phyloP scores from a whole-genome alignment of 2,113 vertebrate species.

The Indicator maculatus region DNA sequence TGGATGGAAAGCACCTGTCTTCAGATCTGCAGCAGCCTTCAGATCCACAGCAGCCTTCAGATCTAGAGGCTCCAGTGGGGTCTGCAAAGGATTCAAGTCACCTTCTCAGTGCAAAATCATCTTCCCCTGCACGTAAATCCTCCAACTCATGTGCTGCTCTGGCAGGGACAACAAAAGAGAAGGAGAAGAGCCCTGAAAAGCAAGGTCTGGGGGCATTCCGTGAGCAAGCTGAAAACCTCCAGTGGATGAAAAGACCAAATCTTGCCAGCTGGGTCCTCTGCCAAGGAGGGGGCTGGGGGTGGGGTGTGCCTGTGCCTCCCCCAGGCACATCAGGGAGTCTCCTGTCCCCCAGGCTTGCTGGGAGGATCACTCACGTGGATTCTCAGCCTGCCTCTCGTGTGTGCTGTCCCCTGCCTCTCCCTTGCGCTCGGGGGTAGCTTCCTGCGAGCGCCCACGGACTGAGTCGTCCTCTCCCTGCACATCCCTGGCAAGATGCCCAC shows the following conservation, averaged over 20 bases:
- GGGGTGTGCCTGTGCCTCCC: neutral
- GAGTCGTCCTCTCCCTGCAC: neutral
- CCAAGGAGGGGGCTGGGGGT: neutral
- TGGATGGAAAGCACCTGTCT: neutral
- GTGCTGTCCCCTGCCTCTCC: constrained; percentile 22
- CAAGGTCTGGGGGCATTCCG: neutral
- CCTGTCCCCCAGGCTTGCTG: neutral
- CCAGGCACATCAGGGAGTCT: neutral
- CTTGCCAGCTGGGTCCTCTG: neutral
- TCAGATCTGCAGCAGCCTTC: neutral
- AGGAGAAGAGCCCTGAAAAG: neutral
- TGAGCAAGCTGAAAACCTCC: neutral
- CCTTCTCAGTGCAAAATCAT: neutral
- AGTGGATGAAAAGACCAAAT: neutral
- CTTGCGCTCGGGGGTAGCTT: constrained; percentile 4
- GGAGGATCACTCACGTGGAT: constrained; percentile 32
- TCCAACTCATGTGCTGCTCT: neutral
- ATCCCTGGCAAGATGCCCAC: neutral
- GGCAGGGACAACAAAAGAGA: neutral
- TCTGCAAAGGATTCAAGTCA: neutral
- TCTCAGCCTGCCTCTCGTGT: neutral
- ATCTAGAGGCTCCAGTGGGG: neutral
- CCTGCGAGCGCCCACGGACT: neutral
- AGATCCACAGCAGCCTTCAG: neutral
- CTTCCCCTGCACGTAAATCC: neutral